Evolutionary conservation across 2,888 invertebrate genomes (phyloP).

Genomic region (Nasonia oneida): DNA sequence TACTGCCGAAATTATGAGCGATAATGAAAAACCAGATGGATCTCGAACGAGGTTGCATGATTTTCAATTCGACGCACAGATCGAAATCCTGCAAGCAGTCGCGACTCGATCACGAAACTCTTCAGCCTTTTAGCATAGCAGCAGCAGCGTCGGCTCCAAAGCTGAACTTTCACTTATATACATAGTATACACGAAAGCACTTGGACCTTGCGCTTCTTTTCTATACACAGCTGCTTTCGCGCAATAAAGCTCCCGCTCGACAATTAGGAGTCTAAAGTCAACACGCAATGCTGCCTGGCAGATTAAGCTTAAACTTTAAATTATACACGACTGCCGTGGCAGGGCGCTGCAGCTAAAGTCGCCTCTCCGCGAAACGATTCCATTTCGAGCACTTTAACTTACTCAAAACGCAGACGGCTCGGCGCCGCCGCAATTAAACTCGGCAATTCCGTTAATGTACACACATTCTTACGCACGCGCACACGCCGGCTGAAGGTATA

Average conservation of each 20-base stretch:
- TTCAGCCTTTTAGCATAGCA: neutral
- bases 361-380: slow-evolving; percentile 37
- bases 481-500: neutral
- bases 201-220: neutral
- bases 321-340: neutral
- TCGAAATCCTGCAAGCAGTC: no score
- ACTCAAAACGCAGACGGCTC: slow-evolving; percentile 33
- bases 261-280: slow-evolving; percentile 49
- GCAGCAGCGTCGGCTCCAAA: neutral
- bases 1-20: no score
- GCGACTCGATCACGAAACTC: neutral
- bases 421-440: slow-evolving; percentile 50
- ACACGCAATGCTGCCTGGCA: slow-evolving; percentile 18
- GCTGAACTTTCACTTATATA: neutral
- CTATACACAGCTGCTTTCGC: neutral
- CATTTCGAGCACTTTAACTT: slow-evolving; percentile 49
- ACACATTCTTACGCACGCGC: slow-evolving; percentile 20
- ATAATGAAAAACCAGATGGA: no score
- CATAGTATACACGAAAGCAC: neutral
- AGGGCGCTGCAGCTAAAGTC: neutral
- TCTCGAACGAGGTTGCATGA: no score
- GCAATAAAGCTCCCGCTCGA: slow-evolving; percentile 10
- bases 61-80: no score
- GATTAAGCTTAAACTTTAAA: slow-evolving; percentile 53
- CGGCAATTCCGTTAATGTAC: slow-evolving; percentile 54